These are phyloP conservation scores for Phortica magna DNA, from an alignment of 2,888 invertebrate genomes.

Conservation along the genomic window DNA sequence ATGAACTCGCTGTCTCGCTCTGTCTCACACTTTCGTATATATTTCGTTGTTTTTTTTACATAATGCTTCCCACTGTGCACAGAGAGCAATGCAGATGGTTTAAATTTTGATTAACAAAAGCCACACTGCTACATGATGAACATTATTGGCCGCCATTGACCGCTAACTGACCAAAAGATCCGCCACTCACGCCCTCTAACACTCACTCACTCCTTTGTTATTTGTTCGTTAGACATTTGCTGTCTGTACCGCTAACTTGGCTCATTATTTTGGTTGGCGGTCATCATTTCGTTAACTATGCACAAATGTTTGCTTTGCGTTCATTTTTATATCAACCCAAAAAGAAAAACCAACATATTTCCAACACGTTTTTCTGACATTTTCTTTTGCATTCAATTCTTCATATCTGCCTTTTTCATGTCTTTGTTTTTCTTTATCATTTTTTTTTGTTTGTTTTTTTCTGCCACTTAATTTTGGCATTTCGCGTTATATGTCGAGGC, in stretches of 20 bases:
- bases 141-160: constrained; percentile 14
- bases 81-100: not conserved
- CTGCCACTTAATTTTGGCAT: not conserved
- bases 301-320: constrained; percentile 15
- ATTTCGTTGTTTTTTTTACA: not conserved
- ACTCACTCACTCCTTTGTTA: not conserved
- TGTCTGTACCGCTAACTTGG: constrained; percentile 4
- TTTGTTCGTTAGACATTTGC: not conserved
- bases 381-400: constrained; percentile 5
- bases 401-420: not conserved
- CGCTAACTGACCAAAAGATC: constrained; percentile 8
- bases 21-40: not conserved
- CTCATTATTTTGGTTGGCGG: constrained; percentile 14
- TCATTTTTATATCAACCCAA: constrained; percentile 19
- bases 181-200: not conserved
- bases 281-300: not conserved
- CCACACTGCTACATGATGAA: not conserved
- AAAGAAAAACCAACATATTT: not conserved
- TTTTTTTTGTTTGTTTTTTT: constrained; percentile 9
- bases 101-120: constrained; percentile 15
- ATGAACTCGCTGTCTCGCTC: not conserved
- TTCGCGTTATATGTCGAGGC: not conserved
- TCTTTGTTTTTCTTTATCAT: not conserved
- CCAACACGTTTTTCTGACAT: not conserved
- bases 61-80: not conserved